Evolutionary conservation across 2,888 invertebrate species (phyloP).

Genomic region (Sesia apiformis): DNA sequence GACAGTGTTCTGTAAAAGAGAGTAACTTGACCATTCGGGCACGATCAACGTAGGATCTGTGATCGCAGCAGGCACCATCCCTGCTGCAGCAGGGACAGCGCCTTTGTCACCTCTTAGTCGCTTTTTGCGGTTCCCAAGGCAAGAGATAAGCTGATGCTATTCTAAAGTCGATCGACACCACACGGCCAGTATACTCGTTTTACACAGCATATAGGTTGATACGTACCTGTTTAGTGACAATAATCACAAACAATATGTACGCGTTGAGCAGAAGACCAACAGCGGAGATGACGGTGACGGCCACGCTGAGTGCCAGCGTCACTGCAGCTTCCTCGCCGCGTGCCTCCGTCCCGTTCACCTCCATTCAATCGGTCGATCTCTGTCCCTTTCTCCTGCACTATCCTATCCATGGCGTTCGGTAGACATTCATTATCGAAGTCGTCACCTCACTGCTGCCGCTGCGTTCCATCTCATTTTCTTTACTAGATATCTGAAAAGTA

Average conservation of each 20-base stretch:
- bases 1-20: no score
- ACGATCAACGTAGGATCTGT: no score
- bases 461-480: slow-evolving; percentile 57
- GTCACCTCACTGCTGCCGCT: slow-evolving; percentile 63
- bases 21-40: no score
- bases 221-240: slow-evolving; percentile 81
- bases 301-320: slow-evolving; percentile 78
- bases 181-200: no score
- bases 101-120: no score
- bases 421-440: slow-evolving; percentile 3
- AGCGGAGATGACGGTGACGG: slow-evolving; percentile 80
- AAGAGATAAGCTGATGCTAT: no score
- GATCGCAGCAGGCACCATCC: no score
- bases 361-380: slow-evolving; percentile 33
- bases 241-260: slow-evolving; percentile 82
- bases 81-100: no score
- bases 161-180: no score
- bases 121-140: no score
- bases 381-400: slow-evolving; percentile 31
- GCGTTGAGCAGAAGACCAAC: slow-evolving; percentile 83
- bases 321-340: slow-evolving; percentile 73
- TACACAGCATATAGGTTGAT: no score
- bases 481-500: slow-evolving; percentile 31
- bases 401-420: slow-evolving; percentile 25
- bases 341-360: slow-evolving; percentile 64